Evolutionary conservation across 2,113 vertebrate species (phyloP).

Genomic region (Caranx ignobilis): DNA sequence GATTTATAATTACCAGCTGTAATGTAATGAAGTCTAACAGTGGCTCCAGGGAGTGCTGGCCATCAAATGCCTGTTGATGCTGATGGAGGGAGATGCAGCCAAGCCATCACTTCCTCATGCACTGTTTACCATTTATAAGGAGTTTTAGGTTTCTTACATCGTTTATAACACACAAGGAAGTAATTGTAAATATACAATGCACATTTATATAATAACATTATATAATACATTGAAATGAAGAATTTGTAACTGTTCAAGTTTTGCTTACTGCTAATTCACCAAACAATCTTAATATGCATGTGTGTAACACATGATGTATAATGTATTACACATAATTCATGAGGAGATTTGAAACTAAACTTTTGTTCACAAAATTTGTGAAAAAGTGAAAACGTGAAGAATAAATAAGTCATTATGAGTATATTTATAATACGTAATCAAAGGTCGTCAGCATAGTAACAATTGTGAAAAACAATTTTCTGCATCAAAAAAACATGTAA

Average conservation of each 20-base stretch:
- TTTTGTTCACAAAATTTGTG: too few species aligned
- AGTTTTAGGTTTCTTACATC: background rate
- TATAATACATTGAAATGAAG: background rate
- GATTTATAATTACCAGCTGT: conserved; percentile 74
- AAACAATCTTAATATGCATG: background rate
- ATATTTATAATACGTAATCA: too few species aligned
- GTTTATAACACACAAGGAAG: background rate
- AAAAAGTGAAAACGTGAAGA: too few species aligned
- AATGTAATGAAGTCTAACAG: conserved; percentile 70
- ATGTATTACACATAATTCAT: background rate
- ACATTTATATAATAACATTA: background rate
- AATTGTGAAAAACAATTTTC: too few species aligned
- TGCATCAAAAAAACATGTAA: background rate
- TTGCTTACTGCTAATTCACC: background rate
- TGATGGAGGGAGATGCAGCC: conserved; percentile 34
- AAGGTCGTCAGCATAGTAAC: too few species aligned
- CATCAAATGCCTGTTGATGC: conserved; percentile 64
- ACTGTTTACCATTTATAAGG: background rate
- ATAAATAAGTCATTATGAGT: too few species aligned
- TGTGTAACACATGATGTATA: background rate
- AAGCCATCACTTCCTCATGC: conserved; percentile 51
- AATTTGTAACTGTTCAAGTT: background rate
- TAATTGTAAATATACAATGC: background rate
- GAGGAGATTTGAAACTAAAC: background rate
- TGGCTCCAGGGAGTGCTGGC: conserved; percentile 59